Evolutionary conservation across 2,113 vertebrate genomes (phyloP).

Genomic region (Elgaria multicarinata): DNA sequence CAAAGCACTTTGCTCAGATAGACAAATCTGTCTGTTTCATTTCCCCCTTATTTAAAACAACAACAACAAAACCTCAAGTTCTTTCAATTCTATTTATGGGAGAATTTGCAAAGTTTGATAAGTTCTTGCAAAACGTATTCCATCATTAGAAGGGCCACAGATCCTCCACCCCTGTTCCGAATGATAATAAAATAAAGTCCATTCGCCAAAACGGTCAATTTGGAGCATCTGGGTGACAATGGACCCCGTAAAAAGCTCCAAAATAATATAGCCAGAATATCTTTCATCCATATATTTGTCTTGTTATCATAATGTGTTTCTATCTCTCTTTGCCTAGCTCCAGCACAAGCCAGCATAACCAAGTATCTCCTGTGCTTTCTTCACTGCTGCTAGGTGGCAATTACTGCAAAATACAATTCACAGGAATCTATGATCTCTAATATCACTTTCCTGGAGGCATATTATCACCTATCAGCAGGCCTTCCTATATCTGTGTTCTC

Average conservation of each 20-base stretch:
- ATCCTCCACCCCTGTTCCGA: no score
- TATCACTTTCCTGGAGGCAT: slow-evolving; percentile 35
- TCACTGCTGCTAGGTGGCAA: neutral
- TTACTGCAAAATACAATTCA: slow-evolving; percentile 42
- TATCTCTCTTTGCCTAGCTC: neutral
- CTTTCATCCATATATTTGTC: no score
- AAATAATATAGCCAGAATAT: neutral
- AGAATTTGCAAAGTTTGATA: no score
- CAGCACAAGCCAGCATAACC: neutral
- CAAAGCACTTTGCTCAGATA: no score
- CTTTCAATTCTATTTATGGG: no score
- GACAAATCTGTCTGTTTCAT: no score
- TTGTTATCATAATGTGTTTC: neutral
- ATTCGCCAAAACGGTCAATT: neutral
- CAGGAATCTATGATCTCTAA: slow-evolving; percentile 13
- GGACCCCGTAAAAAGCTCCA: neutral
- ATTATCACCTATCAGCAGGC: slow-evolving; percentile 40
- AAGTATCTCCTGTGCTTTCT: neutral
- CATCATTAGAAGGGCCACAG: no score
- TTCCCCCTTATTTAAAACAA: no score
- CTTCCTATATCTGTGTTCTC: slow-evolving; percentile 33
- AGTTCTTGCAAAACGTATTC: no score
- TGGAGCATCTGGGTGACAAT: neutral
- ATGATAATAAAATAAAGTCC: neutral
- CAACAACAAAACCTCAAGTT: no score